phyloP scores from a whole-genome alignment of 2,888 invertebrate genomes.

The Pseudococcus viburni region DNA sequence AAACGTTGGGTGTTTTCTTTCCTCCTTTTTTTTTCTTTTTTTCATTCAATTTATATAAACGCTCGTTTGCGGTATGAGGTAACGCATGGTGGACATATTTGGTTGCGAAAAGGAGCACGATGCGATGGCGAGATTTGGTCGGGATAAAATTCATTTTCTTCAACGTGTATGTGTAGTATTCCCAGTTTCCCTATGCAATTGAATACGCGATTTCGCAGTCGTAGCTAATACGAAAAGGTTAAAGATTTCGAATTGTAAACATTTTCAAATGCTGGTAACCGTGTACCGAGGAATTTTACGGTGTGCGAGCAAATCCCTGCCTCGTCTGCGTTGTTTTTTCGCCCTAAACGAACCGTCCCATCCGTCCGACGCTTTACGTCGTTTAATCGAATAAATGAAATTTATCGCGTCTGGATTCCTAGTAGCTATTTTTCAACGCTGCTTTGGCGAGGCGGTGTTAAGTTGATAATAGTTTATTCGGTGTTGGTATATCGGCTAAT shows the following conservation, averaged over 20 bases:
- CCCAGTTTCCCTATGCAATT: conserved; percentile 43
- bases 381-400: conserved; percentile 32
- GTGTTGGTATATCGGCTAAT: conserved; percentile 23
- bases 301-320: conserved; percentile 9
- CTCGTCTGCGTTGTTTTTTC: neutral
- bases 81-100: conserved; percentile 45
- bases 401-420: conserved; percentile 41
- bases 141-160: conserved; percentile 40
- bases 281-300: conserved; percentile 27
- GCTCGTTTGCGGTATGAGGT: conserved; percentile 36
- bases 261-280: conserved; percentile 29
- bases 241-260: conserved; percentile 46
- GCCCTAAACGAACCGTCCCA: too few species aligned
- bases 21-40: neutral
- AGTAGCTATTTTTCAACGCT: neutral
- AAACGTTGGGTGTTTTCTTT: conserved; percentile 21
- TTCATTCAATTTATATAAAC: conserved; percentile 34
- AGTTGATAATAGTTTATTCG: conserved; percentile 36
- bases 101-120: neutral
- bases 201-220: conserved; percentile 41
- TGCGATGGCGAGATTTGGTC: conserved; percentile 34
- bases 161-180: conserved; percentile 16
- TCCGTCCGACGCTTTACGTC: neutral
- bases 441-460: neutral
- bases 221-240: conserved; percentile 48